Evolutionary conservation across 2,113 vertebrate species (phyloP).

Genomic region (Rhinoderma darwinii): DNA sequence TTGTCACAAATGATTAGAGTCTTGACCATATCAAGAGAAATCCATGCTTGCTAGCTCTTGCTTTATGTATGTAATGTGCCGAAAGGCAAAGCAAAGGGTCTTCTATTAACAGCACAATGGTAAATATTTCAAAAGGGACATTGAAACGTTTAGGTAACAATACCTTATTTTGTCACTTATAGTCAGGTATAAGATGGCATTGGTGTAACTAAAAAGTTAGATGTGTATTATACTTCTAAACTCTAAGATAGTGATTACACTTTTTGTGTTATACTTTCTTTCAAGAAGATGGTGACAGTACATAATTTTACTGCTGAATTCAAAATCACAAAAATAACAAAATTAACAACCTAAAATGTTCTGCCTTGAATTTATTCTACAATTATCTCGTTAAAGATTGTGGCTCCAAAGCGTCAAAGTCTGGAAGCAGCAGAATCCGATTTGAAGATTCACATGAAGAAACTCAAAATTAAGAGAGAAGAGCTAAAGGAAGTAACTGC

Average conservation of each 20-base stretch:
- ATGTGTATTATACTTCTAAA: neutral
- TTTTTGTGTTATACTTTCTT: neutral
- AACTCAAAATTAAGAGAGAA: conserved; percentile 56
- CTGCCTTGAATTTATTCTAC: neutral
- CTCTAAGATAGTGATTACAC: neutral
- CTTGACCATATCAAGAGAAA: conserved; percentile 35
- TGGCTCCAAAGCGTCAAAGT: conserved; percentile 33
- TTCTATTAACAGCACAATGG: conserved; percentile 24
- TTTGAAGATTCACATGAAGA: conserved; percentile 57
- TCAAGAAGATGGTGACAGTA: neutral
- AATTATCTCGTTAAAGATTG: conserved; percentile 48
- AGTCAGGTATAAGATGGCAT: neutral
- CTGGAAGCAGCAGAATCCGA: conserved; percentile 46
- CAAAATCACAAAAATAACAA: neutral
- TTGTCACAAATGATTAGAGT: conserved; percentile 50
- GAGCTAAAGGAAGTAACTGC: conserved; percentile 43
- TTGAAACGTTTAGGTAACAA: neutral
- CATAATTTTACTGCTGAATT: neutral
- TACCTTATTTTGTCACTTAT: neutral
- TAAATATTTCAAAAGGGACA: conserved; percentile 38
- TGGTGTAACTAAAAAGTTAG: neutral
- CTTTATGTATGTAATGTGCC: conserved; percentile 49
- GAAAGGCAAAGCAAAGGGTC: conserved; percentile 20
- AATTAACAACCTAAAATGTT: neutral
- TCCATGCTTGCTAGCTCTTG: conserved; percentile 20